Percentiles rank a stretch among this genome's conserved stretches.
These are phyloP conservation scores for Acleris sparsana DNA, from an alignment of 2,888 invertebrate species.

Conservation along the genomic window DNA sequence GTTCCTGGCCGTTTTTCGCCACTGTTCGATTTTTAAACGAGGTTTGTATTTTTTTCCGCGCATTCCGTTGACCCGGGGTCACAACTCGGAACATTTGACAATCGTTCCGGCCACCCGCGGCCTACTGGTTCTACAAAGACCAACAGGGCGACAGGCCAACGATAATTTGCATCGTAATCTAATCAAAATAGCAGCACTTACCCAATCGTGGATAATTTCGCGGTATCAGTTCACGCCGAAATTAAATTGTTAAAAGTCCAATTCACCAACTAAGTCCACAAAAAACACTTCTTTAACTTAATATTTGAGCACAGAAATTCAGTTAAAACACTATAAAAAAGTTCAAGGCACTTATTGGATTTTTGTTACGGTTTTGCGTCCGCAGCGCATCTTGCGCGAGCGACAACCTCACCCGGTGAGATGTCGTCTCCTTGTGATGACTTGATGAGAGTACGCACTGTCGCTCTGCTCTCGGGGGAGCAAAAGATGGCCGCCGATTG, in stretches of 20 bases:
- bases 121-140: constrained; percentile 50
- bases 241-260: constrained; percentile 65
- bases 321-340: constrained; percentile 56
- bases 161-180: constrained; percentile 81
- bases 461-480: constrained; percentile 83
- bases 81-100: constrained; percentile 50
- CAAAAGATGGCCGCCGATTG: constrained; percentile 81
- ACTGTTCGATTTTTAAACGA: constrained; percentile 23
- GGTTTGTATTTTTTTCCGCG: constrained; percentile 11
- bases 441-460: constrained; percentile 82
- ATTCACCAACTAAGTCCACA: constrained; percentile 66
- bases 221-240: constrained; percentile 72
- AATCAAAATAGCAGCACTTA: constrained; percentile 75
- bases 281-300: constrained; percentile 57
- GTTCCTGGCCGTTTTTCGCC: background rate
- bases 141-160: constrained; percentile 61
- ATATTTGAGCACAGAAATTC: constrained; percentile 69
- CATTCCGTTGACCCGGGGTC: constrained; percentile 43
- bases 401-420: constrained; percentile 80
- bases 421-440: constrained; percentile 78
- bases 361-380: constrained; percentile 55
- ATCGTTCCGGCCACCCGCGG: constrained; percentile 44
- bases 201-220: constrained; percentile 81
- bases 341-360: constrained; percentile 60
- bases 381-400: constrained; percentile 60